These are phyloP conservation scores for Acrocephalus arundinaceus DNA, from an alignment of 2,113 vertebrate genomes.

Conservation along the genomic window DNA sequence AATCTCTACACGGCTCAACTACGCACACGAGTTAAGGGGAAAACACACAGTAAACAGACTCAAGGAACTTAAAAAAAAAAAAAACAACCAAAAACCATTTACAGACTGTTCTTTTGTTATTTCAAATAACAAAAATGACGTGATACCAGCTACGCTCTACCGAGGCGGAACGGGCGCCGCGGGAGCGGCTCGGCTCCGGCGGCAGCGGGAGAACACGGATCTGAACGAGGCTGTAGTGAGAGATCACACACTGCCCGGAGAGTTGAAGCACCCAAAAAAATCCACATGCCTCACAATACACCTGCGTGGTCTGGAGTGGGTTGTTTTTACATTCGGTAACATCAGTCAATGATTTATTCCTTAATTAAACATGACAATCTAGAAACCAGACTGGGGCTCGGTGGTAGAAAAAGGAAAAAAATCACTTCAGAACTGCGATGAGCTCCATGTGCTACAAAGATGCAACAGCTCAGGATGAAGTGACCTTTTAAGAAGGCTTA, in stretches of 20 bases:
- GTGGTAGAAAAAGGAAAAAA: conserved; percentile 2
- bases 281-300: conserved; percentile 55
- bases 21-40: conserved; percentile 25
- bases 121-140: conserved; percentile 57
- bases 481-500: conserved; percentile 31
- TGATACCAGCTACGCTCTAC: conserved; percentile 38
- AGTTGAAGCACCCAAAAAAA: conserved; percentile 64
- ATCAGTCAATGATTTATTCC: conserved; percentile 10
- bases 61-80: conserved; percentile 28
- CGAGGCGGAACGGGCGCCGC: neutral
- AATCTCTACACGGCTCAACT: conserved; percentile 66
- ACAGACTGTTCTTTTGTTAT: conserved; percentile 64
- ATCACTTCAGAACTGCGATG: conserved; percentile 52
- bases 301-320: conserved; percentile 67
- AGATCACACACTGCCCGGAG: conserved; percentile 7
- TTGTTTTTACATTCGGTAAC: conserved; percentile 55
- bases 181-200: neutral
- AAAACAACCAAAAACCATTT: neutral
- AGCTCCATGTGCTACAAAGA: conserved; percentile 62
- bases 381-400: conserved; percentile 54
- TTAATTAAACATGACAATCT: conserved; percentile 27
- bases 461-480: conserved; percentile 62
- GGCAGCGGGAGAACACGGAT: neutral
- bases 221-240: conserved; percentile 36
- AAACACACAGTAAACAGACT: conserved; percentile 49